Evolutionary conservation across 2,888 invertebrate species (phyloP), one percentile per base, ranked within the genome.

Genomic region (Exocentrus adspersus): DNA sequence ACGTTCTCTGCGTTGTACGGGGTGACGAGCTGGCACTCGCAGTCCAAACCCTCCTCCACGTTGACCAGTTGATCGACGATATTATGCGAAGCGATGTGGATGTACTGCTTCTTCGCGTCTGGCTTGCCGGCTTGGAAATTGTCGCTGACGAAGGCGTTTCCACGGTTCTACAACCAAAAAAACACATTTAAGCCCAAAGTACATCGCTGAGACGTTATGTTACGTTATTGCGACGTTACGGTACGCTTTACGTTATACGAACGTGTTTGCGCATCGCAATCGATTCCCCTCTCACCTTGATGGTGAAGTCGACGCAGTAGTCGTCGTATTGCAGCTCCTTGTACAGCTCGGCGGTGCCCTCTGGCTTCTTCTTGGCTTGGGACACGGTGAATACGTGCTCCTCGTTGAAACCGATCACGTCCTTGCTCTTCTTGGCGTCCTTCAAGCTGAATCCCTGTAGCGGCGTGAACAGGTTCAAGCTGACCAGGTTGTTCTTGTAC

Each of bases 221-320:
- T n/a, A n/a, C n/a, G n/a, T n/a, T n/a, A n/a, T n/a, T n/a, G n/a
- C n/a, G n/a, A n/a, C n/a, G n/a, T n/a, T n/a, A n/a, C n/a, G n/a
- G n/a, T n/a, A n/a, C n/a, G n/a, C n/a, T n/a, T n/a, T n/a, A n/a
- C n/a, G n/a, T n/a, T n/a, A n/a, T n/a, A n/a, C n/a, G n/a, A n/a
- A n/a, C n/a, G n/a, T n/a, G n/a, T n/a, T 28, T 28, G 9, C 28
- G 28, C 5, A 7, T 28, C 9, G 28, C 28, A 9, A 9, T 9
- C 5, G 9, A 28, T 30, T 1, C 9, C 2, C 9, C 2, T 62
- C 87, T 86, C 74, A 91, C 90, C 60, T 84, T 81, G 62, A 89
- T 83, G 7, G 89, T 86, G 71, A 90, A 88, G 64, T 88, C 88
- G 30, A 88, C 85, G 80, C 93, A 94, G 72, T 87, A 85, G 75